phyloP scores from a whole-genome alignment of 2,888 invertebrate species.

The Leucophenga montana region DNA sequence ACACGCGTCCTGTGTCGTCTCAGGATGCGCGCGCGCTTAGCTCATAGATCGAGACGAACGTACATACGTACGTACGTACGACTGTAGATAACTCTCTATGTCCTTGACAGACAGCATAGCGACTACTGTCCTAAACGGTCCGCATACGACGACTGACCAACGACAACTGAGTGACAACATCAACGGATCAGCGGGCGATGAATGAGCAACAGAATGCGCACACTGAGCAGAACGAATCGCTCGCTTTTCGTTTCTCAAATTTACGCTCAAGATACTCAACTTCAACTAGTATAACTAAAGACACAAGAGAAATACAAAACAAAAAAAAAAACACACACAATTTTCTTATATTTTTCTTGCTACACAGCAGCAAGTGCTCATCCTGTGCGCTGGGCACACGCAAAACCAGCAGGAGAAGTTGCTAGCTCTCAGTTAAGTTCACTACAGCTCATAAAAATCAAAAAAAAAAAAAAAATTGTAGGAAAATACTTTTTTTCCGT shows the following conservation, averaged over 20 bases:
- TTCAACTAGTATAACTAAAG: no score
- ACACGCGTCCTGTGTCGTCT: no score
- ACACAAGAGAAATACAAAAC: no score
- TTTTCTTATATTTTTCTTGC: no score
- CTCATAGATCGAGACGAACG: no score
- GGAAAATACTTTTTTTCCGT: no score
- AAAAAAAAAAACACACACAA: background rate
- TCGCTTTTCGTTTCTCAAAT: background rate
- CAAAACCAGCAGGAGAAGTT: no score
- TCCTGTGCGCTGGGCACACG: no score
- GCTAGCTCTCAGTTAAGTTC: no score
- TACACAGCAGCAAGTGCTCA: slow-evolving; percentile 22
- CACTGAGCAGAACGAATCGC: background rate
- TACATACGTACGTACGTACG: background rate
- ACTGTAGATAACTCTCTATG: no score
- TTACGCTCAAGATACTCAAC: background rate
- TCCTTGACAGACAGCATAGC: background rate
- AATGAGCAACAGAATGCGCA: background rate
- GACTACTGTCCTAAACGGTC: background rate
- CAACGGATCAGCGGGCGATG: background rate
- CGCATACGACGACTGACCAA: slow-evolving; percentile 32
- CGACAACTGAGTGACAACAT: slow-evolving; percentile 35
- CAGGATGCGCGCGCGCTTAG: background rate
- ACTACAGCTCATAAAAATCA: no score
- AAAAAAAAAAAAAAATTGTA: no score